These are phyloP conservation scores for Araneus ventricosus DNA, from an alignment of 1,140 invertebrate species.

Conservation along the genomic window DNA sequence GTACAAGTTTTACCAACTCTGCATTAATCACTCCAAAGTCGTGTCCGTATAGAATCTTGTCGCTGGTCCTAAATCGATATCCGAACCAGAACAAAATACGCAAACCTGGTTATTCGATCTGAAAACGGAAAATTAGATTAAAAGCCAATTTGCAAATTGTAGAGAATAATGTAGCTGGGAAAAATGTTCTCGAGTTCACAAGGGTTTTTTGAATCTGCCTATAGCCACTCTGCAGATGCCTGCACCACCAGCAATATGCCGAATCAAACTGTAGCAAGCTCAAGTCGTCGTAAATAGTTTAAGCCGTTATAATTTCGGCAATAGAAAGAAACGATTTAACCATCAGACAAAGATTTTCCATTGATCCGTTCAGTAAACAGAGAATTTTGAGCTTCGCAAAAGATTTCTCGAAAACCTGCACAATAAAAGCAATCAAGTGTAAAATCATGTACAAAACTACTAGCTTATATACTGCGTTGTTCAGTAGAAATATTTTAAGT, in stretches of 20 bases:
- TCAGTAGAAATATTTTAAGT: no score
- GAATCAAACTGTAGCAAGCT: background rate
- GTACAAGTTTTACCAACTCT: background rate
- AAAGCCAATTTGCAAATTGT: no score
- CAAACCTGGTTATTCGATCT: constrained; percentile 58
- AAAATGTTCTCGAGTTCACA: background rate
- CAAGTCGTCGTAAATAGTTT: constrained; percentile 15
- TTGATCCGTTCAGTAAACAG: constrained; percentile 15
- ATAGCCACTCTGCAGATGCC: constrained; percentile 1
- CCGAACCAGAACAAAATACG: constrained; percentile 55
- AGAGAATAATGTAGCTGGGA: no score
- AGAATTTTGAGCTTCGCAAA: constrained; percentile 10
- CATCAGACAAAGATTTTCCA: background rate
- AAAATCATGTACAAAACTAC: no score
- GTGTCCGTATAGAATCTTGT: constrained; percentile 45
- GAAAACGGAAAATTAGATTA: background rate
- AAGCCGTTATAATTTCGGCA: background rate
- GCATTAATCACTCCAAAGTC: background rate
- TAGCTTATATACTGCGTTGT: no score
- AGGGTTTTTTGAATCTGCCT: background rate
- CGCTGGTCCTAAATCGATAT: constrained; percentile 38
- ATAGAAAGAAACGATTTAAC: background rate
- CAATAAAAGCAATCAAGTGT: background rate
- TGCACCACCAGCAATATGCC: background rate
- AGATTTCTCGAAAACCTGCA: constrained; percentile 51